Base-by-base conservation (phyloP, 2,113 vertebrate species). In the Marcusenius ussheri region DNA sequence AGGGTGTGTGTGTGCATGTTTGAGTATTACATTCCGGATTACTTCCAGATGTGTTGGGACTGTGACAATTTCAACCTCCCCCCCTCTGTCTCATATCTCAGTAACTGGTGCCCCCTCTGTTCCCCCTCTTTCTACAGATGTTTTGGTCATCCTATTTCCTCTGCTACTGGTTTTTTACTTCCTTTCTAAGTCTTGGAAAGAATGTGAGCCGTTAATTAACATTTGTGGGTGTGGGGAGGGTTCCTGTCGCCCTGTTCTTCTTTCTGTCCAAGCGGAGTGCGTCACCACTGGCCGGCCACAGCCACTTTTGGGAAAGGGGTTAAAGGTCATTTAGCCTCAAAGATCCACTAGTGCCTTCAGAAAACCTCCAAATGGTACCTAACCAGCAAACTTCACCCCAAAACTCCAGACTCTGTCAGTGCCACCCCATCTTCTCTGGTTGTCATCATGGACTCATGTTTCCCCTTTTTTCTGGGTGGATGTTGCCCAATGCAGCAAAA, bases 41-140 rank as follows among this genome's bases (percentile, higher is more conserved):
- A 92, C 92, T 96, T 96, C 96, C 95, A 96, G 95, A 96, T 96
- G 95, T 94, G 66, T 56, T 39, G 70, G 86, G 89, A 89, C 87
- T 86, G 90, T 88, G 74, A 46, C 39, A 45, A 8, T 74, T 66
- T 70, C 88, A 74, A 17, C 83, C 42, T 88, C 86, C 49, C 74
- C 58, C 56, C 80, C 74, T 45, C 58, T 31, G 7, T 56, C 35
- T 70, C 39, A 80, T 24, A 19, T 70, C 53, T 46, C 83, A 15
- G 24, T 50, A 9, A 39, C 45, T 24, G 31, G 70, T 66, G 6
- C 51, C 42, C 83, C 49, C 74, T 42, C 35, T 39, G 10, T 5
- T 80, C 74, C 70, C 35, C 27, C 39, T 58, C 80, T 56, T 49
- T 70, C 53, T 66, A 47, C 89, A 90, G 83, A 85, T 90, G 89